phyloP scores from a whole-genome alignment of 2,113 vertebrate species.

The Canis aureus region DNA sequence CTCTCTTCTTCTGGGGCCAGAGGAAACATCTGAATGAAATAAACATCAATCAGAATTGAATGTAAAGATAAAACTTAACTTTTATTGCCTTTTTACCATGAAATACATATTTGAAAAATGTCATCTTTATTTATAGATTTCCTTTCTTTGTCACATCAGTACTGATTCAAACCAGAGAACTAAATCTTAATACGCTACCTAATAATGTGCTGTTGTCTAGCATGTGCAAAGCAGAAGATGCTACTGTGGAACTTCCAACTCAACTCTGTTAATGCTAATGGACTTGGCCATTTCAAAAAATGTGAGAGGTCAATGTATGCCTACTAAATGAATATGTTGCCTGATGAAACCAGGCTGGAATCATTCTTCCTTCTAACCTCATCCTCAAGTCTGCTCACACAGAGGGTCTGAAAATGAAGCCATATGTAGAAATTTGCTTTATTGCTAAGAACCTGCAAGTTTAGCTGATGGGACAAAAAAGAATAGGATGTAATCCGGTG shows the following conservation, averaged over 20 bases:
- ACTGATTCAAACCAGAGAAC: neutral
- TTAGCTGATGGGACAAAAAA: neutral
- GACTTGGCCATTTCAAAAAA: neutral
- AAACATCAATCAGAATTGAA: slow-evolving; percentile 51
- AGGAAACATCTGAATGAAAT: slow-evolving; percentile 51
- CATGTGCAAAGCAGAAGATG: neutral
- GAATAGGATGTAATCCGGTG: neutral
- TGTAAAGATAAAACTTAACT: slow-evolving; percentile 32
- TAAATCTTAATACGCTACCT: neutral
- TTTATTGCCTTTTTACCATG: slow-evolving; percentile 25
- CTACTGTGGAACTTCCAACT: neutral
- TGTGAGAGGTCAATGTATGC: neutral
- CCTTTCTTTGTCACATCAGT: slow-evolving; percentile 12
- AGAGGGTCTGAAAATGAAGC: neutral
- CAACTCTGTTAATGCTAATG: neutral
- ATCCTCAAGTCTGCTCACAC: neutral
- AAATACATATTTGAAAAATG: neutral
- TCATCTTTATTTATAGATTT: neutral
- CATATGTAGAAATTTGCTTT: slow-evolving; percentile 55
- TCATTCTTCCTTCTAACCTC: neutral
- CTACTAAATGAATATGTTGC: neutral
- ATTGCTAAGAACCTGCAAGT: neutral
- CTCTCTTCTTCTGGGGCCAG: neutral
- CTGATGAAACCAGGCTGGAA: neutral
- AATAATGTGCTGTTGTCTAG: neutral